These are phyloP conservation scores for Trachelus stipa DNA, from an alignment of 2,888 invertebrate species.

Conservation along the genomic window DNA sequence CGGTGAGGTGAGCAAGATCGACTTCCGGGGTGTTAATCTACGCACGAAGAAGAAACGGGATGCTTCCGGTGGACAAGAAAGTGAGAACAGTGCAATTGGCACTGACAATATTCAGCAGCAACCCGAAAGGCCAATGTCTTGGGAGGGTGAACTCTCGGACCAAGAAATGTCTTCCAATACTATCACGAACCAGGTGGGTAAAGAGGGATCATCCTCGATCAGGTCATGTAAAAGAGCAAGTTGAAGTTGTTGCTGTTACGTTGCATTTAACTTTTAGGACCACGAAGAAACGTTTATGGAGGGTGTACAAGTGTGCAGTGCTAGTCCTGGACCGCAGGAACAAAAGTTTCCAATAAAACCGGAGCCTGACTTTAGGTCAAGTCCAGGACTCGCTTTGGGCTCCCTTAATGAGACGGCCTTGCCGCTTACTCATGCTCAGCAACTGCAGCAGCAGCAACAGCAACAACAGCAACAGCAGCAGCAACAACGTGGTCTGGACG, in stretches of 20 bases:
- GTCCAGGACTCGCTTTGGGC: constrained; percentile 51
- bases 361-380: constrained; percentile 63
- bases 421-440: constrained; percentile 56
- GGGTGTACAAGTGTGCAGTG: constrained; percentile 64
- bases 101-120: constrained; percentile 61
- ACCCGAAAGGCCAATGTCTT: constrained; percentile 87
- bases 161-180: constrained; percentile 74
- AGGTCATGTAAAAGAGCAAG: not conserved
- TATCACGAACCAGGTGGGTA: constrained; percentile 59
- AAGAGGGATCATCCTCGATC: not conserved
- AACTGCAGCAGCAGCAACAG: constrained; percentile 51
- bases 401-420: constrained; percentile 54
- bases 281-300: constrained; percentile 68
- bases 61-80: constrained; percentile 66
- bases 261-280: constrained; percentile 47
- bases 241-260: not conserved
- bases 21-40: constrained; percentile 78
- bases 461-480: constrained; percentile 38
- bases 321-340: constrained; percentile 61
- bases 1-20: constrained; percentile 84
- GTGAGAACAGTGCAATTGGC: constrained; percentile 60
- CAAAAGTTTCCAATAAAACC: constrained; percentile 63
- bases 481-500: constrained; percentile 53
- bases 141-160: constrained; percentile 94
- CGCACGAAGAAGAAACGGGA: constrained; percentile 75